Base-by-base conservation (phyloP, 2,113 vertebrate species). In the Colaptes auratus region DNA sequence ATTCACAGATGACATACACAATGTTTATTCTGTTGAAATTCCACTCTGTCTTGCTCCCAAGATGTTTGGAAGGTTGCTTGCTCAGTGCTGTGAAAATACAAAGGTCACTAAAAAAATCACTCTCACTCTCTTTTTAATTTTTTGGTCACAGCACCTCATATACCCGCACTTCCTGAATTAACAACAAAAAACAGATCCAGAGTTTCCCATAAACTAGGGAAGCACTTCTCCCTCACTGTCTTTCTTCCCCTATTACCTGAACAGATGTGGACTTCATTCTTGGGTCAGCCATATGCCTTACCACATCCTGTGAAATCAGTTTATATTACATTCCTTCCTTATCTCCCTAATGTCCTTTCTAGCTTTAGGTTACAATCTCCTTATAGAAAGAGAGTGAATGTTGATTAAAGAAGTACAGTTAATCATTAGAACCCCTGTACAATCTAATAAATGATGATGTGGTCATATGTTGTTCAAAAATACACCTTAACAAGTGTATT, bases 261-360 rank as follows among this genome's bases (percentile, higher is more conserved):
- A 86, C 60, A 93, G 85, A 93, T 91, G 82, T 81, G 72, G 19
- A 53, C 33, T 89, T 82, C 60, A 18, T 93, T 33, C 82, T 89
- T 36, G 23, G 15, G n/a, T 18, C 23, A 88, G 31, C 13, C 15
- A 4, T 89, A 77, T 53, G 89, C 50, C 75, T 91, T 44, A 83
- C 84, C 46, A 44, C 42, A 89, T 91, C 60, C 75, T 81, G 27
- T 65, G 50, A 70, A 39, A 73, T 33, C 16, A 67, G 52, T 71
- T 91, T 79, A 44, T 74, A 86, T 63, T 89, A 79, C 82, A 95
- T 91, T 92, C 91, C 21, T 89, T 89, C 18, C 35, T 86, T 95
- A 87, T 91, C 94, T 89, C 52, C 79, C 28, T 28, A 44, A 74
- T 58, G 78, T 58, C 79, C 2, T 0, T 74, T 91, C 25, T 44